These are phyloP conservation scores for Ictalurus furcatus DNA, from an alignment of 2,113 vertebrate genomes.

Conservation along the genomic window DNA sequence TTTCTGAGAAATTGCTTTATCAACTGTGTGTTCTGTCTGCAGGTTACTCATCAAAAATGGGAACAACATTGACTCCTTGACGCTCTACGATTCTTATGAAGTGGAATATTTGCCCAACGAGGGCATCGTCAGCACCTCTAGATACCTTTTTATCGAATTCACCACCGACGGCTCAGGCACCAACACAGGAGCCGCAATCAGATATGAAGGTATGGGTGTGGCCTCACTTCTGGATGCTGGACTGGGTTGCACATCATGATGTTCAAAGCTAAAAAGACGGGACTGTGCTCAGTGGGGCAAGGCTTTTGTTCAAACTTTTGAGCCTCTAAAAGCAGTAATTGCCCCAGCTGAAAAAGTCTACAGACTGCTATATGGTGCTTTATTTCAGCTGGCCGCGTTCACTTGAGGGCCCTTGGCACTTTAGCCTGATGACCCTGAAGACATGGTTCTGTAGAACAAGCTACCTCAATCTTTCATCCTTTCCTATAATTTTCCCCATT, in stretches of 20 bases:
- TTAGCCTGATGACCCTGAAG: constrained; percentile 10
- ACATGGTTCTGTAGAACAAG: constrained; percentile 3
- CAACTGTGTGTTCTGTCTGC: constrained; percentile 11
- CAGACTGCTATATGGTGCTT: constrained; percentile 25
- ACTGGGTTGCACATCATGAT: neutral
- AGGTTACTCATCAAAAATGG: constrained; percentile 95
- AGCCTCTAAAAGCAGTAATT: constrained; percentile 10
- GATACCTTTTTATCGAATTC: constrained; percentile 89
- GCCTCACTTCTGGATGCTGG: neutral
- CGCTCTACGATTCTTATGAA: constrained; percentile 93
- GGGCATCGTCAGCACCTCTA: constrained; percentile 84
- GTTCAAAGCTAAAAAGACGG: neutral
- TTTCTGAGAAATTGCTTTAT: neutral
- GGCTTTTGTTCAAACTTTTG: neutral
- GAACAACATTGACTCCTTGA: constrained; percentile 86
- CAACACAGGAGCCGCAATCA: constrained; percentile 86
- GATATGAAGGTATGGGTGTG: constrained; percentile 83
- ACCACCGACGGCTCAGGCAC: constrained; percentile 88
- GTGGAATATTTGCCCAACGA: constrained; percentile 96
- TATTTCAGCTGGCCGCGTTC: neutral
- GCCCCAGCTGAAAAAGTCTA: constrained; percentile 10
- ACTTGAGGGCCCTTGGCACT: neutral
- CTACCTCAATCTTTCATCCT: neutral
- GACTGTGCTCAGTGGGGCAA: neutral
- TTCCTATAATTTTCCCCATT: neutral